Percentiles rank a stretch among this genome's conserved stretches.
Evolutionary conservation across 2,113 vertebrate species (phyloP).

Genomic region (Eptesicus fuscus): DNA sequence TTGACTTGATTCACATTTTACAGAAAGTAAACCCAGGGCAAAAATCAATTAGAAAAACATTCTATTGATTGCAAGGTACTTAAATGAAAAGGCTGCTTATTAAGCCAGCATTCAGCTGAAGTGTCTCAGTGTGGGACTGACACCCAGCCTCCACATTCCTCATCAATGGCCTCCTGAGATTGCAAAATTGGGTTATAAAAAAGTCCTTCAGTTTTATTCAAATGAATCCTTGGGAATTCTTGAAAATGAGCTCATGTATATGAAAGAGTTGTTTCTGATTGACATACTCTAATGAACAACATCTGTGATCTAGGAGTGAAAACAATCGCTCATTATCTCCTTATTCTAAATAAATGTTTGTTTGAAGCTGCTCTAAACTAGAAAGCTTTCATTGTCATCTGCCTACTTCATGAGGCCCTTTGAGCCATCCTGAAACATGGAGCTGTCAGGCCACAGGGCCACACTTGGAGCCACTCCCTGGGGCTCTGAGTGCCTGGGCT

Average conservation of each 20-base stretch:
- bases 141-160: not conserved
- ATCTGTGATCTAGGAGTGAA: not conserved
- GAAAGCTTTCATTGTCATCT: not conserved
- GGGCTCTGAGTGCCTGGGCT: not conserved
- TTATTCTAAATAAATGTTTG: slow-evolving; percentile 22
- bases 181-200: not conserved
- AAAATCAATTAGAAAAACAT: slow-evolving; percentile 11
- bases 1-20: slow-evolving; percentile 3
- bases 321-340: slow-evolving; percentile 17
- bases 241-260: not conserved
- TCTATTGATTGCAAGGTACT: not conserved
- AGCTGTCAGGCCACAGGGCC: not conserved
- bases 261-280: not conserved
- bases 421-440: rapidly evolving
- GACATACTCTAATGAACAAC: slow-evolving; percentile 12
- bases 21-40: not conserved
- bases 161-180: not conserved
- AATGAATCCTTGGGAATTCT: not conserved
- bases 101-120: not conserved
- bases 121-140: rapidly evolving
- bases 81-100: not conserved
- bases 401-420: not conserved
- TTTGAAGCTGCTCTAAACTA: not conserved
- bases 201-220: not conserved
- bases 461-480: rapidly evolving